phyloP scores from a whole-genome alignment of 2,113 vertebrate genomes.

The Embiotoca jacksoni region DNA sequence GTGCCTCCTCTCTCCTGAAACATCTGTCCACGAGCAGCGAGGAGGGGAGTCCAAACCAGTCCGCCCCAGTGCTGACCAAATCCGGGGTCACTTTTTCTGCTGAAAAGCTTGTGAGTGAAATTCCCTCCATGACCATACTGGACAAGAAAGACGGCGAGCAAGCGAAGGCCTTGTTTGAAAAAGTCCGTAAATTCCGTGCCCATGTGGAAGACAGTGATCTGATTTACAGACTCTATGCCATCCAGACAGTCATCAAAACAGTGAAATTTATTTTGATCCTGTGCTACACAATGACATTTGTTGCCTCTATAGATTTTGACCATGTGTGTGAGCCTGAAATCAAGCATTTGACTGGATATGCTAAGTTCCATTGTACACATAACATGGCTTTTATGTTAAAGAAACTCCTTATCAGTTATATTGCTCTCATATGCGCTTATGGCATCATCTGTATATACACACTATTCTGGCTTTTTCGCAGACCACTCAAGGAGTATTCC shows the following conservation, averaged over 20 bases:
- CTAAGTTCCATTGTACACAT: conserved; percentile 94
- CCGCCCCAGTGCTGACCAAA: conserved; percentile 92
- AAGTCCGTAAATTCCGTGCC: conserved; percentile 95
- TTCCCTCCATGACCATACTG: conserved; percentile 96
- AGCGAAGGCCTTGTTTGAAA: conserved; percentile 98
- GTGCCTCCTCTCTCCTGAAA: conserved; percentile 91
- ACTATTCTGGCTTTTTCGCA: conserved; percentile 96
- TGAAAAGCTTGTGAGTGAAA: conserved; percentile 93
- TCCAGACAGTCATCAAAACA: conserved; percentile 97
- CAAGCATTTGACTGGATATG: conserved; percentile 95
- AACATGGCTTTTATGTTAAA: conserved; percentile 99
- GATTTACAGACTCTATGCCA: conserved; percentile 96
- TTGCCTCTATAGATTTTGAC: conserved; percentile 94
- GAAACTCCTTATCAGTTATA: conserved; percentile 97
- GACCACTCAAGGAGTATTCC: conserved; percentile 97
- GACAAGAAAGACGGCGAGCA: conserved; percentile 99
- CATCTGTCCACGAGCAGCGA: conserved; percentile 97
- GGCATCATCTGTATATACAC: conserved; percentile 96
- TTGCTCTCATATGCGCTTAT: conserved; percentile 95
- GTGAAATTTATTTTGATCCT: conserved; percentile 97
- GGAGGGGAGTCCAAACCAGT: conserved; percentile 94
- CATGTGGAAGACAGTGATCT: conserved; percentile 97
- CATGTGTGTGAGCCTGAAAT: conserved; percentile 92
- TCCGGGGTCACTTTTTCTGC: conserved; percentile 94
- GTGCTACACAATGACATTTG: conserved; percentile 96